These are phyloP conservation scores for Scopus umbretta DNA, from an alignment of 2,113 vertebrate species.

Conservation along the genomic window DNA sequence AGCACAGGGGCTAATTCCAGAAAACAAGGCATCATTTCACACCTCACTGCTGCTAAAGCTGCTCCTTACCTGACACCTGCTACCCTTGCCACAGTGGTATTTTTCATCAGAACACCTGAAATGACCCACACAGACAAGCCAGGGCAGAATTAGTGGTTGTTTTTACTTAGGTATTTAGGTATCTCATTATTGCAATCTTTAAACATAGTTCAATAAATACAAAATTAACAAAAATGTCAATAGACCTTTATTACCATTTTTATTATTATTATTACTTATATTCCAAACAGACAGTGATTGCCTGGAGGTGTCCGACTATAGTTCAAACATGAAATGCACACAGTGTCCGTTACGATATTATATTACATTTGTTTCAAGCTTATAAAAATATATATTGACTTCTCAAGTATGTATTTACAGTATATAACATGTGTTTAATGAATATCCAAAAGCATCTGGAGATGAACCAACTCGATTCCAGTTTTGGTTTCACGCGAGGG, in stretches of 20 bases:
- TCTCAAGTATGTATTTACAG: conserved; percentile 88
- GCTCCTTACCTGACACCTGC: not conserved
- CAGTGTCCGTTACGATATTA: conserved; percentile 73
- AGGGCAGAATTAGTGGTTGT: not conserved
- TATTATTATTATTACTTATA: not conserved
- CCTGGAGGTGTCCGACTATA: conserved; percentile 57
- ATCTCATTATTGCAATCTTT: conserved; percentile 39
- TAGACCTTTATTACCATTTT: conserved; percentile 1
- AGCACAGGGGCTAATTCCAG: not conserved
- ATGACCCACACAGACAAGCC: not conserved
- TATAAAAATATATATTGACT: conserved; percentile 91
- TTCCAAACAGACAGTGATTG: conserved; percentile 9
- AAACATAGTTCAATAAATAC: conserved; percentile 23
- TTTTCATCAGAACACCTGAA: not conserved
- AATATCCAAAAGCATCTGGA: conserved; percentile 32
- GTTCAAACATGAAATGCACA: conserved; percentile 73
- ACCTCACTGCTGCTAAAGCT: not conserved
- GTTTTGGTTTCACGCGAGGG: not conserved
- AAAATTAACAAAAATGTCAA: conserved; percentile 45
- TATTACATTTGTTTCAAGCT: conserved; percentile 77
- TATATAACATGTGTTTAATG: conserved; percentile 77
- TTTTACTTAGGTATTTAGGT: not conserved
- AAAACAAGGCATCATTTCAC: not conserved
- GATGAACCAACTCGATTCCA: conserved; percentile 17
- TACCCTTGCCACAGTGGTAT: not conserved